Percentiles rank a stretch among this genome's conserved stretches.
phyloP scores from a whole-genome alignment of 2,888 invertebrate species.

The Heliconius cydno region DNA sequence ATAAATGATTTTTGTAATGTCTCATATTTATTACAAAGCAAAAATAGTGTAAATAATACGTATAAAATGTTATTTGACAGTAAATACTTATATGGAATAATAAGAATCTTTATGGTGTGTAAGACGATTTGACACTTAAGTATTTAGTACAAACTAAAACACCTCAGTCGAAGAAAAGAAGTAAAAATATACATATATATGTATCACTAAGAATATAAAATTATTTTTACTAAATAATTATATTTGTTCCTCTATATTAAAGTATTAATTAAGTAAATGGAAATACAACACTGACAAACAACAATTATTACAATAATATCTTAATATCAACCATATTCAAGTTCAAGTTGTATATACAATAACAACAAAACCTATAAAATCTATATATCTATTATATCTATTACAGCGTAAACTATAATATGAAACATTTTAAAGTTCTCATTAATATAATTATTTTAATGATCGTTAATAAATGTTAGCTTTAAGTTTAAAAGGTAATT shows the following conservation, averaged over 20 bases:
- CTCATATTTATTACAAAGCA: background rate
- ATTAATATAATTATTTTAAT: background rate
- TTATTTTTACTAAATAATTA: background rate
- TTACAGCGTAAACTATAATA: background rate
- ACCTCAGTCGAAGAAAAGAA: background rate
- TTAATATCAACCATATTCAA: background rate
- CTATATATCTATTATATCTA: no score
- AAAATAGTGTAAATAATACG: background rate
- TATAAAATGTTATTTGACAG: background rate
- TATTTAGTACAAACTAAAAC: background rate
- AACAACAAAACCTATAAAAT: background rate
- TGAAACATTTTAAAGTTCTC: background rate
- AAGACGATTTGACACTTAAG: background rate
- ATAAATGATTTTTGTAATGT: no score
- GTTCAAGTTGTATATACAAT: background rate
- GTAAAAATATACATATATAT: background rate
- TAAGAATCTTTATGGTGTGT: background rate
- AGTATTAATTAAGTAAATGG: background rate
- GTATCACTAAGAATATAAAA: background rate
- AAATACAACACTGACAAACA: background rate
- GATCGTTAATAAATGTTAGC: background rate
- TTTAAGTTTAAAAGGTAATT: background rate
- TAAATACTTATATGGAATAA: background rate
- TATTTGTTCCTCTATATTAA: background rate
- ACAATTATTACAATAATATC: slow-evolving; percentile 10